Evolutionary conservation across 2,797 vertebrate species (phyloP).

Genomic region (Alauda arvensis): DNA sequence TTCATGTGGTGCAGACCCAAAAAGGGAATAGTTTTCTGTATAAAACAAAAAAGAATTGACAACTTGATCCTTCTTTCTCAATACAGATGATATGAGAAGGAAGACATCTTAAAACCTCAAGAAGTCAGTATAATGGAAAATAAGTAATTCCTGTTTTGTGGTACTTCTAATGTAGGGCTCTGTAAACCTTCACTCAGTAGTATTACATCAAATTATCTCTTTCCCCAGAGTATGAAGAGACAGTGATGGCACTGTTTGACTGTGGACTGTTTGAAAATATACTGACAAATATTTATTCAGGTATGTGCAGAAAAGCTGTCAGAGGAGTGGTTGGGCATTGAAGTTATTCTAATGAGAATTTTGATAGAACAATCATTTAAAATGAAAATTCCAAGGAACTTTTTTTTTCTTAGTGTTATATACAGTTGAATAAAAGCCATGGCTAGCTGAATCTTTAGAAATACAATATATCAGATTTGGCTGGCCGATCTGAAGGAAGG

Average conservation of each 20-base stretch:
- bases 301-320: constrained; percentile 48
- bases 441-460: not conserved
- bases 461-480: not conserved
- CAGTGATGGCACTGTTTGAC: constrained; percentile 68
- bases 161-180: not conserved
- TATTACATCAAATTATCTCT: not conserved
- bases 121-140: not conserved
- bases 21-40: not conserved
- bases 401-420: not conserved
- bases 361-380: not conserved
- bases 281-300: constrained; percentile 58
- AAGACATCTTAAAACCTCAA: not conserved
- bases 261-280: constrained; percentile 70
- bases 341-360: not conserved
- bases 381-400: not conserved
- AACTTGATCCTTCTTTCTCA: not conserved
- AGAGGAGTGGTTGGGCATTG: not conserved
- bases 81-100: not conserved
- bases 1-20: not conserved
- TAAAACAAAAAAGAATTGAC: not conserved
- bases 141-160: not conserved
- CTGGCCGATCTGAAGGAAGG: not conserved
- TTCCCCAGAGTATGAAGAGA: constrained; percentile 71
- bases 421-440: not conserved
- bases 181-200: not conserved